A percentile compares a stretch with the other conserved stretches of the same genome.
phyloP scores from a whole-genome alignment of 2,113 vertebrate species.

The Eclectus roratus region DNA sequence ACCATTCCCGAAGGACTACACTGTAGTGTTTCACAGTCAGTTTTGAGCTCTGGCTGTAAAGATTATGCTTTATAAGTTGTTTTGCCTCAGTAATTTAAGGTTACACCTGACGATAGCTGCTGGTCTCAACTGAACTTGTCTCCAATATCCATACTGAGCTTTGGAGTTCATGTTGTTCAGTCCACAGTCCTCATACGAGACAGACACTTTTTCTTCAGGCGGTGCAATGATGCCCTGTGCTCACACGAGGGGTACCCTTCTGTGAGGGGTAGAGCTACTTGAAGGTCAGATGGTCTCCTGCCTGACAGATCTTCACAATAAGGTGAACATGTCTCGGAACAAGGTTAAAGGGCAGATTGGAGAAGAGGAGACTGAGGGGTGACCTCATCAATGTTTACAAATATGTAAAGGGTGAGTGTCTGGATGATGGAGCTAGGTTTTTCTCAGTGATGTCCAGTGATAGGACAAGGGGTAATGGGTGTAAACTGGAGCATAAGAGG shows the following conservation, averaged over 20 bases:
- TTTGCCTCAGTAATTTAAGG: neutral
- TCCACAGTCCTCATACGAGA: fast-evolving
- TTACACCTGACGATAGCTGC: neutral
- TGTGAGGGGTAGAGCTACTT: neutral
- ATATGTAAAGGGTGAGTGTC: too few relatives aligned
- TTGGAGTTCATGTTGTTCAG: neutral
- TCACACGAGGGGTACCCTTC: neutral
- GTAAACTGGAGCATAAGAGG: too few relatives aligned
- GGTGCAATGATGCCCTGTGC: neutral
- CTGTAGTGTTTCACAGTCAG: neutral
- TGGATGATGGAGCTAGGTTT: too few relatives aligned
- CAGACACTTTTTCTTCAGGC: neutral
- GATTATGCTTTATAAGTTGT: neutral
- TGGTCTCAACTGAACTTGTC: neutral
- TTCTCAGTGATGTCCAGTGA: too few relatives aligned
- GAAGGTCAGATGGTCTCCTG: neutral
- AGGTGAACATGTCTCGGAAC: neutral
- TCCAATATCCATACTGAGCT: neutral
- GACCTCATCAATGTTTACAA: too few relatives aligned
- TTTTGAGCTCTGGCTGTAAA: neutral
- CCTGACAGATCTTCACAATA: neutral
- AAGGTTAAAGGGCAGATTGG: neutral
- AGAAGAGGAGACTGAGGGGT: too few relatives aligned
- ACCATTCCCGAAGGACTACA: neutral
- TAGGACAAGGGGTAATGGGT: too few relatives aligned